phyloP scores from a whole-genome alignment of 2,888 invertebrate species.

The Watsonalla binaria region DNA sequence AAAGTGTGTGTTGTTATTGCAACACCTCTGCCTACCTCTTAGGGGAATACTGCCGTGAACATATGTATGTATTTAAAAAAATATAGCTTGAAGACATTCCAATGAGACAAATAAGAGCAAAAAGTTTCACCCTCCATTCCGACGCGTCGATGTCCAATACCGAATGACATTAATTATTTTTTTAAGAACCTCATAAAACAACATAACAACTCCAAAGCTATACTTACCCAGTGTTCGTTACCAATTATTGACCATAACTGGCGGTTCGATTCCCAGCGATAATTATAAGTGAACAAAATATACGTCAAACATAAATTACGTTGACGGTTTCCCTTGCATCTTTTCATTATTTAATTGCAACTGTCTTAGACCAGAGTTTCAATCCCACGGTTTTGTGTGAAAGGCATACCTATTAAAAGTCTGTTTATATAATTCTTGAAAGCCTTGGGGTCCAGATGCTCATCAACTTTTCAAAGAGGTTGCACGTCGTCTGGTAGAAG shows the following conservation, averaged over 20 bases:
- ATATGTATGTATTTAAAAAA: too few species aligned
- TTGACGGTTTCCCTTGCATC: constrained; percentile 26
- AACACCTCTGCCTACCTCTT: too few species aligned
- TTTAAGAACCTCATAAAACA: constrained; percentile 68
- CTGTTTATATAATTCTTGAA: too few species aligned
- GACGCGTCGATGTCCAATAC: constrained; percentile 31
- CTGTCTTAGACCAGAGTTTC: constrained; percentile 12
- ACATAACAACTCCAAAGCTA: constrained; percentile 53
- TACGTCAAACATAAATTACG: constrained; percentile 29
- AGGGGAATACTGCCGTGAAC: too few species aligned
- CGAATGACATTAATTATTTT: constrained; percentile 67
- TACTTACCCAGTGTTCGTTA: constrained; percentile 64
- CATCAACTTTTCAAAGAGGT: too few species aligned
- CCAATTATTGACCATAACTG: constrained; percentile 73
- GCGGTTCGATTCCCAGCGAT: constrained; percentile 63
- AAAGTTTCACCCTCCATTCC: constrained; percentile 10
- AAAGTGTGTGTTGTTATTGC: too few species aligned
- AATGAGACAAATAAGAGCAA: too few species aligned
- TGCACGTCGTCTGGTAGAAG: too few species aligned
- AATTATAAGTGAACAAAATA: constrained; percentile 53
- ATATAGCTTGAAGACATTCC: too few species aligned
- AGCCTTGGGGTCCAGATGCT: too few species aligned
- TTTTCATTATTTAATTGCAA: constrained; percentile 24
- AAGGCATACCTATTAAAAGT: too few species aligned
- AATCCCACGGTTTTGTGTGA: too few species aligned